Conservation (phyloP, 2,888 invertebrate genomes). For the Drosophila subquinaria region DNA sequence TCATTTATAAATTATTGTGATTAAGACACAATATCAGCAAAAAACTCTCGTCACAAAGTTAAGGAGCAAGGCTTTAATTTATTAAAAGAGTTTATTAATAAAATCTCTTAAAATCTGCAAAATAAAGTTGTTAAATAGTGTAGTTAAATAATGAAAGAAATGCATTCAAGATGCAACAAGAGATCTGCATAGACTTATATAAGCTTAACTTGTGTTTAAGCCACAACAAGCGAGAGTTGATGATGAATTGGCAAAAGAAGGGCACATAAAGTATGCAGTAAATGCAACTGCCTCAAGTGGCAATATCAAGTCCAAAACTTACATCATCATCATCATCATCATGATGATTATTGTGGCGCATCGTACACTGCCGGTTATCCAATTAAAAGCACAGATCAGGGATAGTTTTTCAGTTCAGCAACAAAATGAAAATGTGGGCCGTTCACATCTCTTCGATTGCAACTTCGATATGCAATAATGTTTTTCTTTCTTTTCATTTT, state of each 20-base stretch:
- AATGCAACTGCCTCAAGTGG: slow-evolving; percentile 64
- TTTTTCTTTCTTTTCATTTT: slow-evolving; percentile 1
- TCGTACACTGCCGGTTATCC: slow-evolving; percentile 73
- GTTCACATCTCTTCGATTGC: slow-evolving; percentile 21
- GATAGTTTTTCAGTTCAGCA: slow-evolving; percentile 56
- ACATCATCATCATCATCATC: slow-evolving; percentile 54
- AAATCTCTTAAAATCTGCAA: background rate
- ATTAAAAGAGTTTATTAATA: background rate
- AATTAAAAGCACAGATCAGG: slow-evolving; percentile 79
- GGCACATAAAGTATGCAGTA: slow-evolving; percentile 31
- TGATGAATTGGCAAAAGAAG: slow-evolving; percentile 43
- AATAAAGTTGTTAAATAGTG: background rate
- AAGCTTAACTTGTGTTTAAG: slow-evolving; percentile 10
- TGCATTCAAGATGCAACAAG: background rate
- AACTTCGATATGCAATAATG: slow-evolving; percentile 20
- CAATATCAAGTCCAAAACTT: slow-evolving; percentile 79
- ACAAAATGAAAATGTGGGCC: slow-evolving; percentile 65
- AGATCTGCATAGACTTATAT: slow-evolving; percentile 27
- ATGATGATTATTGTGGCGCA: slow-evolving; percentile 28
- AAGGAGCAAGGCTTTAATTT: too few species aligned
- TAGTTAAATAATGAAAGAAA: background rate
- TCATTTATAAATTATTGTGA: too few species aligned
- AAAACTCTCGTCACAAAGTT: too few species aligned
- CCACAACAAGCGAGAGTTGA: background rate
- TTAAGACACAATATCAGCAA: too few species aligned